Evolutionary conservation across 2,888 invertebrate species (phyloP), one percentile per base, ranked within the genome.

Genomic region (Pachydiplax longipennis): DNA sequence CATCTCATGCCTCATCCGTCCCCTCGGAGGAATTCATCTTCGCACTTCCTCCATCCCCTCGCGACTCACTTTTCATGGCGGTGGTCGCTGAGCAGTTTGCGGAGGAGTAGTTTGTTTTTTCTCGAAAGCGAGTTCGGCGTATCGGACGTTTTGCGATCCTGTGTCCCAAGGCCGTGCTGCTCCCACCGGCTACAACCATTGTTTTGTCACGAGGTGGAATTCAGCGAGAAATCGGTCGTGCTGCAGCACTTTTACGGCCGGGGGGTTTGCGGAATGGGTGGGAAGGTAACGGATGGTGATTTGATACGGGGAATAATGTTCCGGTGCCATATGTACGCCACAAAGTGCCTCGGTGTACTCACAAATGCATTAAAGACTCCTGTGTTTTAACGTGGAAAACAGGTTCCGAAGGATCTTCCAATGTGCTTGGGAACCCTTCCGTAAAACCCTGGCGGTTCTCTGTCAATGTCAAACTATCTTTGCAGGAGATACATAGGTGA

Each of bases 121-220:
- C 73, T 73, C 73, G 25, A n/a, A 13, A 8, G 25, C 25, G 73
- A 31, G 73, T 73, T 31, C 73, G 73, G 25, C 73, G 73, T 73
- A 73, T 73, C 73, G 73, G 31, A 73, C 73, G 22, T 25, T 22
- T 65, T 65, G 73, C 73, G 73, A 25, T 73, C 73, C 25, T 25
- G 31, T 25, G 53, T 73, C 31, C 73, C 73, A 73, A 73, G 73
- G 73, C 73, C 73, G 73, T 3, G 25, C 31, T 73, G 25, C 73
- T 73, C 73, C 31, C 73, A 25, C 31, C 6, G 61, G 31, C 31
- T n/a, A 8, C 13, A 25, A 22, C 61, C 87, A 87, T 87, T 87
- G 87, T 87, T 87, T 87, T 87, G 61, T 61, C 87, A 87, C 61
- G 87, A 37, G 87, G 37, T 40, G 37, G 87, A 87, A 87, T 31